A percentile compares a stretch with the other conserved stretches of the same genome.
phyloP scores from a whole-genome alignment of 2,797 vertebrate genomes.

The Remorina albescens region DNA sequence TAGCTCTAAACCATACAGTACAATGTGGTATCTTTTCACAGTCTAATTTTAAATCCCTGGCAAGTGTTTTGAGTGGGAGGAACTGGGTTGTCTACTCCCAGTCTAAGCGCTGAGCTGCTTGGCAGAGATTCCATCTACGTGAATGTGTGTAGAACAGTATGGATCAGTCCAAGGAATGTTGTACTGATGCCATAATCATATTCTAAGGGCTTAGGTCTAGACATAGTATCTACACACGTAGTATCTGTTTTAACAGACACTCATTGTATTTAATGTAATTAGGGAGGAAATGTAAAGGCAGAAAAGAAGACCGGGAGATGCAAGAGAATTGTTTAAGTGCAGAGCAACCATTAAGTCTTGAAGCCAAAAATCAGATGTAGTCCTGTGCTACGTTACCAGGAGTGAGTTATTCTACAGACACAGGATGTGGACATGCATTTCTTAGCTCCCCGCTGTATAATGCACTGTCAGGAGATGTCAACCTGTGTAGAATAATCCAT shows the following conservation, averaged over 20 bases:
- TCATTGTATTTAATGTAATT: slow-evolving; percentile 29
- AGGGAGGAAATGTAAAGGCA: slow-evolving; percentile 19
- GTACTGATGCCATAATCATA: slow-evolving; percentile 54
- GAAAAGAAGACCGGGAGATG: slow-evolving; percentile 27
- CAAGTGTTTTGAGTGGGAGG: slow-evolving; percentile 64
- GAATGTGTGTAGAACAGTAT: slow-evolving; percentile 66
- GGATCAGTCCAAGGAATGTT: slow-evolving; percentile 71
- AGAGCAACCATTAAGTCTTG: slow-evolving; percentile 18
- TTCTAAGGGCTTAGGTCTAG: slow-evolving; percentile 50
- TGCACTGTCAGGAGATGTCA: slow-evolving; percentile 73
- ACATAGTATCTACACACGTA: slow-evolving; percentile 31
- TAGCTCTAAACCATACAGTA: slow-evolving; percentile 61
- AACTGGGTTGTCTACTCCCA: slow-evolving; percentile 59
- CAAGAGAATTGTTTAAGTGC: slow-evolving; percentile 29
- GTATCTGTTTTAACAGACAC: neutral
- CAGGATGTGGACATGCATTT: slow-evolving; percentile 51
- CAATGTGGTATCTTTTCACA: slow-evolving; percentile 71
- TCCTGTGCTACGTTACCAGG: slow-evolving; percentile 10
- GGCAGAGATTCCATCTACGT: slow-evolving; percentile 63
- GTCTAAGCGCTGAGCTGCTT: slow-evolving; percentile 67
- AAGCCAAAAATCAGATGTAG: slow-evolving; percentile 24
- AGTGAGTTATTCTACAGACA: slow-evolving; percentile 55
- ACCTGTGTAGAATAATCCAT: slow-evolving; percentile 73
- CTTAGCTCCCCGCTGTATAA: slow-evolving; percentile 61
- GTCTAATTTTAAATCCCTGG: slow-evolving; percentile 76